Percentiles rank a stretch among this genome's conserved stretches.
These are phyloP conservation scores for Myathropa florea DNA, from an alignment of 2,888 invertebrate species.

Conservation along the genomic window DNA sequence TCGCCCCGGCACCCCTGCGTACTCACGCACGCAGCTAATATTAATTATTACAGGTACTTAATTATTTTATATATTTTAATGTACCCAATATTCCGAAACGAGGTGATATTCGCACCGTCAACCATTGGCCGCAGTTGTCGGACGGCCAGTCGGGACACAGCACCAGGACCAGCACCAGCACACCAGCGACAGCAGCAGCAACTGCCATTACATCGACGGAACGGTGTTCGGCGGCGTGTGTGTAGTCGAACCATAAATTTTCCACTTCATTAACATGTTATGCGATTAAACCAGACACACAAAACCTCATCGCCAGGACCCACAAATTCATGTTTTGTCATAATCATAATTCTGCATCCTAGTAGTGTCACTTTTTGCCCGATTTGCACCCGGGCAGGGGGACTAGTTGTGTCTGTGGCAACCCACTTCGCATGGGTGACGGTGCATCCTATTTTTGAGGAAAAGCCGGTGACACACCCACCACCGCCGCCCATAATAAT, in stretches of 20 bases:
- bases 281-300: slow-evolving; percentile 74
- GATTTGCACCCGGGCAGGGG: slow-evolving; percentile 26
- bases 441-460: not conserved
- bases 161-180: not conserved
- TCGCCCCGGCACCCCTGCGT: not conserved
- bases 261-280: slow-evolving; percentile 77
- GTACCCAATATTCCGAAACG: slow-evolving; percentile 55
- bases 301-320: slow-evolving; percentile 71
- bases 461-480: slow-evolving; percentile 56
- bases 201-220: slow-evolving; percentile 67
- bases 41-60: slow-evolving; percentile 71
- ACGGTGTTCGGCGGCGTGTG: slow-evolving; percentile 41
- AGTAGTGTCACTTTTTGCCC: slow-evolving; percentile 64
- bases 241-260: slow-evolving; percentile 73
- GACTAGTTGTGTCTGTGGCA: not conserved
- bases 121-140: not conserved
- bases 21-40: slow-evolving; percentile 51
- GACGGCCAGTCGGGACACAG: not conserved
- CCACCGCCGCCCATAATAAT: slow-evolving; percentile 58
- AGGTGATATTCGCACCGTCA: slow-evolving; percentile 43
- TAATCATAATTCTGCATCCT: slow-evolving; percentile 74
- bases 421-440: slow-evolving; percentile 17
- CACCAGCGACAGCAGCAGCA: slow-evolving; percentile 49
- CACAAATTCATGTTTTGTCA: slow-evolving; percentile 75
- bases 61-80: slow-evolving; percentile 70